A percentile compares a stretch with the other conserved stretches of the same genome.
Evolutionary conservation across 1,140 invertebrate species (phyloP).

Genomic region (Drosophila sulfurigaster): DNA sequence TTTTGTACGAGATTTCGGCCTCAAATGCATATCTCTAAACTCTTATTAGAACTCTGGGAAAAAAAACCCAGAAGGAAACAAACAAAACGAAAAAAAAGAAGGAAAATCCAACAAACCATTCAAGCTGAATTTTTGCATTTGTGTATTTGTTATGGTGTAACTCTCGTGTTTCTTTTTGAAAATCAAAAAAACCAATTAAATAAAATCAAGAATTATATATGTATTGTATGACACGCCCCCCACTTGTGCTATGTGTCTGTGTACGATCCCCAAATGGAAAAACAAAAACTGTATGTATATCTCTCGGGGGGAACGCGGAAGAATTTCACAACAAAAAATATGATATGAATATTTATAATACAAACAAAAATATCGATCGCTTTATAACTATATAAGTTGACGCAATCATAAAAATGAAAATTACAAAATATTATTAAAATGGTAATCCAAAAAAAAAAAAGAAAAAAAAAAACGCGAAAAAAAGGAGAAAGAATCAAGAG

Average conservation of each 20-base stretch:
- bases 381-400: slow-evolving; percentile 55
- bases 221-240: background rate
- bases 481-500: slow-evolving; percentile 13
- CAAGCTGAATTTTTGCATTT: slow-evolving; percentile 52
- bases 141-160: slow-evolving; percentile 51
- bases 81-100: slow-evolving; percentile 1
- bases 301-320: slow-evolving; percentile 4
- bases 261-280: background rate
- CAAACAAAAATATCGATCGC: slow-evolving; percentile 35
- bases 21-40: slow-evolving; percentile 47
- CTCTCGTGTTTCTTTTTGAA: slow-evolving; percentile 18
- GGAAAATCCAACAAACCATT: slow-evolving; percentile 11
- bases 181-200: background rate
- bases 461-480: slow-evolving; percentile 6
- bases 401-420: slow-evolving; percentile 39
- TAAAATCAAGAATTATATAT: slow-evolving; percentile 5
- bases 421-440: slow-evolving; percentile 34
- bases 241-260: slow-evolving; percentile 33
- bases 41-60: slow-evolving; percentile 36
- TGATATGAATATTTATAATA: slow-evolving; percentile 41
- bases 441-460: slow-evolving; percentile 20
- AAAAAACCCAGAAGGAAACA: background rate
- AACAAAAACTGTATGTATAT: slow-evolving; percentile 6
- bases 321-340: slow-evolving; percentile 41
- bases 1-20: slow-evolving; percentile 55